phyloP scores from a whole-genome alignment of 1,140 invertebrate species.

The Drosophila guanche region DNA sequence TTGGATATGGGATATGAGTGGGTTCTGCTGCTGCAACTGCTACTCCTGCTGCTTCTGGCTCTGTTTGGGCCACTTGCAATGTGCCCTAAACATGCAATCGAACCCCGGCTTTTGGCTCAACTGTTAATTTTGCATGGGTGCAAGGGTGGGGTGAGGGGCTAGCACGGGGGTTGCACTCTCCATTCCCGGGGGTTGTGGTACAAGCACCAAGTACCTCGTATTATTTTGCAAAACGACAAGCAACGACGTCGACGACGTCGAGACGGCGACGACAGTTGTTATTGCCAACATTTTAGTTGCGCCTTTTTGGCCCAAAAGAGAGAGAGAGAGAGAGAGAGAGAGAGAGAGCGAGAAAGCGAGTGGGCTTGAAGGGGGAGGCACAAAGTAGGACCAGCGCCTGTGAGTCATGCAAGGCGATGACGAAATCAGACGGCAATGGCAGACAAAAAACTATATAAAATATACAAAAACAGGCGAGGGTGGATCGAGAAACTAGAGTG shows the following conservation, averaged over 20 bases:
- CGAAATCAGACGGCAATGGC: constrained; percentile 51
- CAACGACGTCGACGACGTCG: constrained; percentile 18
- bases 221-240: constrained; percentile 31
- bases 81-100: constrained; percentile 59
- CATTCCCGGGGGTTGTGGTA: constrained; percentile 26
- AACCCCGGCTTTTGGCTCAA: constrained; percentile 48
- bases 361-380: not conserved
- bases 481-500: not conserved
- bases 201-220: not conserved
- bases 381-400: constrained; percentile 5
- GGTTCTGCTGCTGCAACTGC: too few relatives aligned
- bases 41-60: not conserved
- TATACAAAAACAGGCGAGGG: constrained; percentile 28
- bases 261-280: constrained; percentile 57
- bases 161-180: constrained; percentile 42
- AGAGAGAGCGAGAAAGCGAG: not conserved
- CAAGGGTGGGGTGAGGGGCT: constrained; percentile 2
- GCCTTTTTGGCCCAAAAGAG: constrained; percentile 1
- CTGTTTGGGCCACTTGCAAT: constrained; percentile 27
- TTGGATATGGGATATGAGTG: not conserved
- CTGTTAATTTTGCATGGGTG: constrained; percentile 61
- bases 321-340: not conserved
- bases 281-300: constrained; percentile 53
- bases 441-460: constrained; percentile 34
- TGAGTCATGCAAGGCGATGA: constrained; percentile 57